Base-by-base conservation (phyloP, 1,140 invertebrate species). In the Caenorhabditis inopinata region DNA sequence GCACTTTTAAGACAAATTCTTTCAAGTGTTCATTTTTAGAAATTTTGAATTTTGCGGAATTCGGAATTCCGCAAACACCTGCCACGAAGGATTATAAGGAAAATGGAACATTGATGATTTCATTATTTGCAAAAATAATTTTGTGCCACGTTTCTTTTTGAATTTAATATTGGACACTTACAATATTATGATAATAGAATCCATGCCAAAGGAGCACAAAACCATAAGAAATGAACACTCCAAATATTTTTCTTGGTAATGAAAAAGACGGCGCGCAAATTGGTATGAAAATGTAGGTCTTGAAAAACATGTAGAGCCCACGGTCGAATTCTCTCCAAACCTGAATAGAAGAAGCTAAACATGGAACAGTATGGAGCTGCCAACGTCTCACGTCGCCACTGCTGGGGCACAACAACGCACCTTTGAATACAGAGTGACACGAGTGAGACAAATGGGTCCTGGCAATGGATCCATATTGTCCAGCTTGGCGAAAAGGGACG, bases 151-250 rank as follows among this genome's bases (percentile, higher is more conserved):
- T n/a, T n/a, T n/a, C n/a, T n/a, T n/a, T n/a, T n/a, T n/a, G n/a
- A 49, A 47, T 25, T n/a, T 25, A 42, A 42, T 35, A 1, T 18
- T 53, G 35, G 32, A n/a, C 1, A 45, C 73, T 81, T 29, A 87
- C 87, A 47, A 89, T 82, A 78, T 88, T 89, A 35, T 88, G 87
- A 79, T 88, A 86, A 46, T 83, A 73, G 79, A 88, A 88, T 32
- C 87, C 87, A 73, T 88, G 87, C 87, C 87, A 88, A 7, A 88
- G 48, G 12, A 88, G 80, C n/a, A 88, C 87, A 75, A 88, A 88
- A 49, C 74, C 82, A 51, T 87, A 89, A 0, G 85, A 87, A 32
- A 89, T 80, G 14, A 87, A 76, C 14, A 88, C 81, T n/a, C 87
- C 87, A 32, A 88, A 48, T 1, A 89, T 53, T 45, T 87, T 86